Evolutionary conservation across 1,140 invertebrate genomes (phyloP), one percentile per base, ranked within the genome.

Genomic region (Asobara japonica): DNA sequence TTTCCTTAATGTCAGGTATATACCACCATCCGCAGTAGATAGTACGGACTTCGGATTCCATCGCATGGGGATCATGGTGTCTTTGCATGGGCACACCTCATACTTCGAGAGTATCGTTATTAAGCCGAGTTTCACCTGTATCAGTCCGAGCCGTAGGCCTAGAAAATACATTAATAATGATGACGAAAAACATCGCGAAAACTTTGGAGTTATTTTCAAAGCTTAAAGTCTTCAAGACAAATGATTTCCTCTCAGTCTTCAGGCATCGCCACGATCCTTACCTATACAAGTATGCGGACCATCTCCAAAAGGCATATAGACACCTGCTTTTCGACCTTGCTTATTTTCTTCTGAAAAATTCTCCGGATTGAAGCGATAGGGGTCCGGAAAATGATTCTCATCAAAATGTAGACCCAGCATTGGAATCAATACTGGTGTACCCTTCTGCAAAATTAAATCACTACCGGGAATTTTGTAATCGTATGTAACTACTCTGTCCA

Each of bases 41-140:
- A 72, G 11, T 0, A 66, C 5, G 16, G 29, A 22, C 61, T 36
- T 72, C 2, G 69, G 22, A 45, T 65, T 70, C 10, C 88, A 82
- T 48, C 75, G 74, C 33, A 88, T 78, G 5, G 86, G 75, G 3
- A 77, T 72, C 11, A 76, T 41, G 2, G 88, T 89, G 65, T 80
- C 71, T 8, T 75, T 51, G 31, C 82, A 86, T 0, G 81, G 25
- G 41, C 81, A 81, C 30, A 89, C 81, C 45, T 82, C 77, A 74
- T 83, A 86, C 5, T 80, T 77, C 20, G 79, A 81, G n/a, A 90
- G 29, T 3, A 90, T 77, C 18, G 84, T 82, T 3, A 83, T 78
- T 7, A 90, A 51, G 10, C 89, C 89, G 25, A 92, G 73, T 83
- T 93, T 93, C 0, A 89, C 84, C 79, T 92, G 90, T 64, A 92